Percentiles rank a stretch among this genome's conserved stretches.
These are phyloP conservation scores for Rhea pennata DNA, from an alignment of 2,113 vertebrate species.

Conservation along the genomic window DNA sequence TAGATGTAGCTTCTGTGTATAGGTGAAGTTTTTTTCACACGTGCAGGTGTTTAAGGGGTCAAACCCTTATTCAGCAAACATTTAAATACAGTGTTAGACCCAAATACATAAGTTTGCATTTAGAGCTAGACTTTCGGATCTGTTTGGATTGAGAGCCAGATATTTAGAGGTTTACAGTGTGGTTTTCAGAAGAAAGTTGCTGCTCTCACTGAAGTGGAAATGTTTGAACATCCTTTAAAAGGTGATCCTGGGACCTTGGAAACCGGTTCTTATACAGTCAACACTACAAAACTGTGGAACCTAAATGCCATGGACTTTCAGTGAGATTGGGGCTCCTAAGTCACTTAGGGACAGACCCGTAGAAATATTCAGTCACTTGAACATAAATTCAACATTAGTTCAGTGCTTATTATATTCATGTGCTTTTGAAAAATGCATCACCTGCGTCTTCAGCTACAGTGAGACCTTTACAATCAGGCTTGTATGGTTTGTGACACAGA, in stretches of 20 bases:
- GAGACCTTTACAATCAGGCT: not conserved
- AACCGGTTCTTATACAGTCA: not conserved
- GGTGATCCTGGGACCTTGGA: not conserved
- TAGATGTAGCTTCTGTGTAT: not conserved
- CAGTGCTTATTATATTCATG: not conserved
- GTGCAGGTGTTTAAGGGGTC: not conserved
- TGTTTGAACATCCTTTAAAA: not conserved
- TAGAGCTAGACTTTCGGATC: not conserved
- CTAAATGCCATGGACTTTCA: not conserved
- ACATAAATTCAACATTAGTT: not conserved
- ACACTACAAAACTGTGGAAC: not conserved
- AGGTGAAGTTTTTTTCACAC: not conserved
- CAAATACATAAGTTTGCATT: not conserved
- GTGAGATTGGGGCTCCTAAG: not conserved
- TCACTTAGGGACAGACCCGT: not conserved
- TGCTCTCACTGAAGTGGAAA: not conserved
- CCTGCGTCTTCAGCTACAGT: not conserved
- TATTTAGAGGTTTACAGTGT: not conserved
- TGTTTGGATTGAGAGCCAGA: not conserved
- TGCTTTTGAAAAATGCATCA: conserved; percentile 28
- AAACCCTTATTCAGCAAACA: not conserved
- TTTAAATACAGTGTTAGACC: not conserved
- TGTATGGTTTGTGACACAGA: not conserved
- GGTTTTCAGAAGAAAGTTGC: not conserved
- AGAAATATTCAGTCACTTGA: not conserved